Evolutionary conservation across 1,140 invertebrate genomes (phyloP), one percentile per base, ranked within the genome.

Genomic region (Melitaea cinxia): DNA sequence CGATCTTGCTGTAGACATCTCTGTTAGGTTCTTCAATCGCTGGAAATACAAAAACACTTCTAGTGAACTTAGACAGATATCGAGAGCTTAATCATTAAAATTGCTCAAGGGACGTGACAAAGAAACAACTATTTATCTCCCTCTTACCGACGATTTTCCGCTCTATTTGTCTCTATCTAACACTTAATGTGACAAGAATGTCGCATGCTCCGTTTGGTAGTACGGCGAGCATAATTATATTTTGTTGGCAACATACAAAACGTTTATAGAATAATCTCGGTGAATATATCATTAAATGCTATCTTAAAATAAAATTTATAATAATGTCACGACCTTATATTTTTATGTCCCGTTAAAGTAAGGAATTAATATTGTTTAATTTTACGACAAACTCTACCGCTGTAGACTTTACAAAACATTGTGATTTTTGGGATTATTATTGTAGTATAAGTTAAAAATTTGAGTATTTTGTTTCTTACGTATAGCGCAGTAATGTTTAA

Each of bases 121-220:
- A 80, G 77, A 75, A 77, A 80, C 77, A 65, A 60, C 75, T 75
- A 73, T 80, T 83, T 78, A 81, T 89, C 65, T 61, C 83, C 59
- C 70, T 83, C 80, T 72, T 70, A 75, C 82, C 69, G 65, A 67
- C 67, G 78, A 86, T 87, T 89, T 88, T 87, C 83, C 80, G 77
- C 69, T 88, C 87, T 88, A 88, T 89, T 85, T 89, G 85, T 89
- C 87, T 86, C 77, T 85, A 80, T 88, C 82, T 87, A 73, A 69
- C 77, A 81, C 59, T 72, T 83, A 87, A 88, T 86, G 83, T 88
- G 85, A 86, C 85, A 82, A 74, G 75, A 82, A 80, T 77, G 79
- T 81, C 76, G 83, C 78, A 89, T 78, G 84, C 78, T 79, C 83
- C 71, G 85, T 84, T 86, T 80, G 75, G 84, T 84, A 73, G 69